Conservation (phyloP, 1,140 invertebrate species). For the Procambarus clarkii region DNA sequence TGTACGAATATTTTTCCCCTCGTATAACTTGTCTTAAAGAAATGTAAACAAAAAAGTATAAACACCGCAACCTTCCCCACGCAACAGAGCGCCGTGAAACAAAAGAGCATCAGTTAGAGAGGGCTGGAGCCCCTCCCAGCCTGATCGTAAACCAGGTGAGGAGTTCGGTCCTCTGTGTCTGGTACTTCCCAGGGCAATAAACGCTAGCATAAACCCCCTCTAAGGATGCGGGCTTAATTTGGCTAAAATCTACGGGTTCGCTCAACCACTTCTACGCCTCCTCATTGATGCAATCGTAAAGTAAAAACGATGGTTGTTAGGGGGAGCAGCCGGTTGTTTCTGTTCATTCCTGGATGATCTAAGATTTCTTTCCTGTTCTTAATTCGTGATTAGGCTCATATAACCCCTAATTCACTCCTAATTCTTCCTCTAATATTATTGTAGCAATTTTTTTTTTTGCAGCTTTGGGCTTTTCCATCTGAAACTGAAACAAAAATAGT, state of each 20-base stretch:
- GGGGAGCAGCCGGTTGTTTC: background rate
- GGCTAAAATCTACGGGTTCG: conserved; percentile 64
- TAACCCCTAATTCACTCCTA: too few relatives aligned
- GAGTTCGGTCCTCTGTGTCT: conserved; percentile 55
- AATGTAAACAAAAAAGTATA: background rate
- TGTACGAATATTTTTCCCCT: too few relatives aligned
- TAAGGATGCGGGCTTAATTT: conserved; percentile 64
- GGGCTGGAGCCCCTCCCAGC: conserved; percentile 20
- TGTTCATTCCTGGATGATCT: background rate
- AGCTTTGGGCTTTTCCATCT: background rate
- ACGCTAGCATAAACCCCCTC: conserved; percentile 57
- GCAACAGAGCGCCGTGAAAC: background rate
- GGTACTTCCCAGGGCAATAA: conserved; percentile 61
- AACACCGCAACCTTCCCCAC: background rate
- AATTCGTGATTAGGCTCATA: background rate
- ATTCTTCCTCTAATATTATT: too few relatives aligned
- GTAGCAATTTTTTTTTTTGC: too few relatives aligned
- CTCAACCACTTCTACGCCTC: conserved; percentile 28
- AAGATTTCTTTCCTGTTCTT: background rate
- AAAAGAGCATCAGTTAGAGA: background rate
- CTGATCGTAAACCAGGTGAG: conserved; percentile 62
- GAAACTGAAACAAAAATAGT: background rate
- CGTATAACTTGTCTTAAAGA: too few relatives aligned
- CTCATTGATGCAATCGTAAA: conserved; percentile 43
- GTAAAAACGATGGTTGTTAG: conserved; percentile 26